A percentile compares a stretch with the other conserved stretches of the same genome.
phyloP scores from a whole-genome alignment of 2,797 vertebrate genomes.

The Sitta carolinensis region DNA sequence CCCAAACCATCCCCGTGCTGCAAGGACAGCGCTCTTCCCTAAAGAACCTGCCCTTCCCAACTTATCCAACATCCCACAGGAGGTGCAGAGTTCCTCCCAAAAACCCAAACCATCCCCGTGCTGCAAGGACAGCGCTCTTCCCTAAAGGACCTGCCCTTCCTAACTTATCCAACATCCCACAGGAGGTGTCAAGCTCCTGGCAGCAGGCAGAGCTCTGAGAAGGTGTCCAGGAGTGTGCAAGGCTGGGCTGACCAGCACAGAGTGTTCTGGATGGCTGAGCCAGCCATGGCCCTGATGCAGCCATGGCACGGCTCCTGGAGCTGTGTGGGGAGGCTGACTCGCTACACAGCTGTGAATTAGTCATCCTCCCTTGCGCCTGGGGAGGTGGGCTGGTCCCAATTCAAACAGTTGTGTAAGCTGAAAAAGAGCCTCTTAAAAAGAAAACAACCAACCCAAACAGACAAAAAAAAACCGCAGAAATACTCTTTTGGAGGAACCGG shows the following conservation, averaged over 20 bases:
- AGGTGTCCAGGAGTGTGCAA: background rate
- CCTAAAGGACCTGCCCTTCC: background rate
- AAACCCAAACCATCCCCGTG: too few species aligned
- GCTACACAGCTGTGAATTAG: background rate
- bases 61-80: background rate
- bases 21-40: background rate
- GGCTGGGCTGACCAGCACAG: background rate
- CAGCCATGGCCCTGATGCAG: background rate
- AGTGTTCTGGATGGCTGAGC: background rate
- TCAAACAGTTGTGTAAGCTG: slow-evolving; percentile 32
- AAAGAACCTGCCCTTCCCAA: background rate
- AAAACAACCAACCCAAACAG: background rate
- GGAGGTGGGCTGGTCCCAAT: background rate
- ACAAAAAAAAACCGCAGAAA: background rate
- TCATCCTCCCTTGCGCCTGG: slow-evolving; percentile 7
- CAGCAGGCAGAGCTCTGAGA: background rate
- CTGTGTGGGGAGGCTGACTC: background rate
- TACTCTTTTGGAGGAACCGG: background rate
- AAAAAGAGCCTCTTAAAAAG: background rate
- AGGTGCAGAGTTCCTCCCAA: accelerated
- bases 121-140: background rate
- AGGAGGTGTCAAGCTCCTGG: accelerated
- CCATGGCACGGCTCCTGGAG: slow-evolving; percentile 8
- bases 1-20: accelerated
- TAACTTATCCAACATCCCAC: background rate